Evolutionary conservation across 2,797 vertebrate genomes (phyloP).

Genomic region (Xenentodon cancila): DNA sequence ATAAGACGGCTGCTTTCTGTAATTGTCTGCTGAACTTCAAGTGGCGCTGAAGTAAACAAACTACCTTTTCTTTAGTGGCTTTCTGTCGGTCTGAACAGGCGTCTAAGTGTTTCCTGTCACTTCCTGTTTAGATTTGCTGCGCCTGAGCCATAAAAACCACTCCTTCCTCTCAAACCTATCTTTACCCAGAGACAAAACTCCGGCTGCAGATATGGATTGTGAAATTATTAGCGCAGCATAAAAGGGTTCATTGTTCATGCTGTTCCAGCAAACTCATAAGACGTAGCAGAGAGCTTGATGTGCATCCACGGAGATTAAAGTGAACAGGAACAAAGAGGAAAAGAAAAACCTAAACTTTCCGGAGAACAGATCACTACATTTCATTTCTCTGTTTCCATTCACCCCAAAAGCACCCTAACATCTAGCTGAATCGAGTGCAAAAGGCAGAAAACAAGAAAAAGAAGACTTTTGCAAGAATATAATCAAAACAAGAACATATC

Average conservation of each 20-base stretch:
- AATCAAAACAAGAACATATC: conserved; percentile 5
- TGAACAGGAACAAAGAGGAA: too few relatives aligned
- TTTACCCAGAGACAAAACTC: background rate
- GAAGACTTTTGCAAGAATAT: too few relatives aligned
- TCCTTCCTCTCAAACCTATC: conserved; percentile 47
- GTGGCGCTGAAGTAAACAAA: too few relatives aligned
- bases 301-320: too few relatives aligned
- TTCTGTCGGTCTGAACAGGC: background rate
- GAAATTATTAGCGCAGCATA: conserved; percentile 3
- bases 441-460: too few relatives aligned
- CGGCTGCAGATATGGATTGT: conserved; percentile 2
- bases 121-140: conserved; percentile 59
- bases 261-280: background rate
- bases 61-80: too few relatives aligned
- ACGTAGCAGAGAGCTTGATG: too few relatives aligned
- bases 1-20: too few relatives aligned
- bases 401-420: too few relatives aligned
- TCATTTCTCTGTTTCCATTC: background rate
- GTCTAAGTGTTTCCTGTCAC: conserved; percentile 29
- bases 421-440: too few relatives aligned
- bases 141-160: conserved; percentile 23
- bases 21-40: too few relatives aligned
- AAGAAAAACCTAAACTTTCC: too few relatives aligned
- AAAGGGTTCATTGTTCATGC: background rate
- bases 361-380: background rate